phyloP scores from a whole-genome alignment of 2,113 vertebrate species.

The Silurus glanis region DNA sequence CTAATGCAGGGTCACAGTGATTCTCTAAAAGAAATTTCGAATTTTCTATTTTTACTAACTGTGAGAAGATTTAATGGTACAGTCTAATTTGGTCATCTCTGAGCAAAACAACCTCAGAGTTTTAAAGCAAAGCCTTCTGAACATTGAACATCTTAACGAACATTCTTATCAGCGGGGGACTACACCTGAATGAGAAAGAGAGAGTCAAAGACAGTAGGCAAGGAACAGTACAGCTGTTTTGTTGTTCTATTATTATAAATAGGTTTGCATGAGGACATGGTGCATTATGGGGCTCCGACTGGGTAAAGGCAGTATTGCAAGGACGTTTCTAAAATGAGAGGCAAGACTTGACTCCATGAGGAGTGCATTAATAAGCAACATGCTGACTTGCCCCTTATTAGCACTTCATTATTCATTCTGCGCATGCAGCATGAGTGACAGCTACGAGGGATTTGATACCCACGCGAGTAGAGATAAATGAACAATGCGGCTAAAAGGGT shows the following conservation, averaged over 20 bases:
- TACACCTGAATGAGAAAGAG: neutral
- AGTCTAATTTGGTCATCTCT: neutral
- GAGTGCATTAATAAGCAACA: neutral
- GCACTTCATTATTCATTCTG: conserved; percentile 14
- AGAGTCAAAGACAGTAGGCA: neutral
- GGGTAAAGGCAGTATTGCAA: neutral
- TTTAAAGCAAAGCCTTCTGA: neutral
- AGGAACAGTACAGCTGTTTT: neutral
- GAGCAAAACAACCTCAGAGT: neutral
- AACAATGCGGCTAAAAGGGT: neutral
- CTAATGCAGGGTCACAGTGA: neutral
- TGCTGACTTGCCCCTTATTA: conserved; percentile 17
- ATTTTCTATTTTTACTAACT: neutral
- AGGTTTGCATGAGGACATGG: neutral
- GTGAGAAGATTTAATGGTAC: neutral
- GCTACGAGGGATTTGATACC: conserved; percentile 4
- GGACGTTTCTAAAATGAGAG: neutral
- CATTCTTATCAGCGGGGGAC: neutral
- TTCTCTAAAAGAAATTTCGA: neutral
- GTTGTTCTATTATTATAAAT: conserved; percentile 9
- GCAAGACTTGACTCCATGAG: neutral
- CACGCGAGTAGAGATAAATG: neutral
- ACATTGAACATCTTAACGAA: neutral
- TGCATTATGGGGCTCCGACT: neutral
- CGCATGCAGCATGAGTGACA: conserved; percentile 4